These are phyloP conservation scores for Macquaria ambigua DNA, from an alignment of 2,113 vertebrate species.

Conservation along the genomic window DNA sequence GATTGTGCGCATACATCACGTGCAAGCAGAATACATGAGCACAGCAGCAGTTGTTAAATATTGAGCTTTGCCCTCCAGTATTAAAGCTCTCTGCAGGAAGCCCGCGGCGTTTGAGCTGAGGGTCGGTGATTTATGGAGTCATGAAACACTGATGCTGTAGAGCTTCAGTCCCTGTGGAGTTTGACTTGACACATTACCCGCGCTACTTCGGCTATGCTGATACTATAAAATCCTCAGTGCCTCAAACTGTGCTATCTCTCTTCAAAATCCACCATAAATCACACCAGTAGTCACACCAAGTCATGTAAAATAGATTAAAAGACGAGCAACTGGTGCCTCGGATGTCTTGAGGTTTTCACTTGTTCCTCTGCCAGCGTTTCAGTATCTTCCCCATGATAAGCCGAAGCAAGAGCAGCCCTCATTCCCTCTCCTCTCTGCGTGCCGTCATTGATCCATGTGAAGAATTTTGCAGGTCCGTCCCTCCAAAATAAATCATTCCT, in stretches of 20 bases:
- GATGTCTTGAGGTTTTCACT: background rate
- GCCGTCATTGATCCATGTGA: slow-evolving; percentile 21
- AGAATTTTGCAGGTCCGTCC: background rate
- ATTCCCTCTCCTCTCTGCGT: background rate
- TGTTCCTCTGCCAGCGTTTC: slow-evolving; percentile 23
- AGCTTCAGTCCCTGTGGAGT: slow-evolving; percentile 30
- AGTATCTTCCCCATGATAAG: slow-evolving; percentile 16
- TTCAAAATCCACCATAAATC: slow-evolving; percentile 36
- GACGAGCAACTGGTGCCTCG: background rate
- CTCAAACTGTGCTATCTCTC: background rate
- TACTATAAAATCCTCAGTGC: slow-evolving; percentile 36
- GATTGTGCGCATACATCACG: background rate
- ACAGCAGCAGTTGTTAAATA: background rate
- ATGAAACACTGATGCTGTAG: slow-evolving; percentile 4
- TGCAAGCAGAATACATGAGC: background rate
- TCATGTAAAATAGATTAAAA: slow-evolving; percentile 55
- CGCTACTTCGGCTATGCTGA: slow-evolving; percentile 22
- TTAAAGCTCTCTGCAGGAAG: slow-evolving; percentile 21
- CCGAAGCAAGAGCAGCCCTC: background rate
- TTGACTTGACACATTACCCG: background rate
- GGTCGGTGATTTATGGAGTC: slow-evolving; percentile 49
- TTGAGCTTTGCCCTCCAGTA: slow-evolving; percentile 13
- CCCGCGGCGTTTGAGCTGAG: background rate
- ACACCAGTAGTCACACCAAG: background rate
- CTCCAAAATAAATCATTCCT: slow-evolving; percentile 29